These are phyloP conservation scores for Balaeniceps rex DNA, from an alignment of 2,113 vertebrate species.

Conservation along the genomic window DNA sequence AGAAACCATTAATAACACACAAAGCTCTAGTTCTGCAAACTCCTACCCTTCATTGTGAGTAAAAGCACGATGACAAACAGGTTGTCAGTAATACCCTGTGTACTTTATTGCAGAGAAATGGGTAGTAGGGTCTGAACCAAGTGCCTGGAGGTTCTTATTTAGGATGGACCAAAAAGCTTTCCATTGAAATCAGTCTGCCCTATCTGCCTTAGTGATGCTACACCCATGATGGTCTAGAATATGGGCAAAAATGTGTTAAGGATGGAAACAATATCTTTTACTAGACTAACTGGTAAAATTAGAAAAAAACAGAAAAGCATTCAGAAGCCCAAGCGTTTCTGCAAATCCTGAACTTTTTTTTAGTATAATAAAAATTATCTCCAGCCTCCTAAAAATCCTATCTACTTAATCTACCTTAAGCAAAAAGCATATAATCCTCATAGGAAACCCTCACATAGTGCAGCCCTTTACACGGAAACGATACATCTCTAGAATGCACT, in stretches of 20 bases:
- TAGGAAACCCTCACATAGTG: neutral
- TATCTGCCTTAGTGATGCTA: neutral
- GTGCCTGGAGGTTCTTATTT: neutral
- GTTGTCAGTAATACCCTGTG: neutral
- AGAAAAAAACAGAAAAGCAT: neutral
- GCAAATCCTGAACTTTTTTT: neutral
- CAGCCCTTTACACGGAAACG: neutral
- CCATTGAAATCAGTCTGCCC: neutral
- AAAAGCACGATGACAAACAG: neutral
- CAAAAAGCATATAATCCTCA: neutral
- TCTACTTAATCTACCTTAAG: neutral
- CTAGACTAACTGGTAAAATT: neutral
- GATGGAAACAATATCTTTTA: neutral
- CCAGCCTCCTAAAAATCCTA: neutral
- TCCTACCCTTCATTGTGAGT: neutral
- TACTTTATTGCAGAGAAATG: neutral
- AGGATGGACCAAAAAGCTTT: neutral
- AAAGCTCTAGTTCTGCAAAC: neutral
- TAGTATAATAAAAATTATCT: neutral
- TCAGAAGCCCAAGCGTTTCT: neutral
- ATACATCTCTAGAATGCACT: neutral
- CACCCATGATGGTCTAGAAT: neutral
- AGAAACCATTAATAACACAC: neutral
- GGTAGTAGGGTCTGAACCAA: neutral
- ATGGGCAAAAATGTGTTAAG: neutral